Conservation (phyloP, 1,140 invertebrate species). For the Apis dorsata region DNA sequence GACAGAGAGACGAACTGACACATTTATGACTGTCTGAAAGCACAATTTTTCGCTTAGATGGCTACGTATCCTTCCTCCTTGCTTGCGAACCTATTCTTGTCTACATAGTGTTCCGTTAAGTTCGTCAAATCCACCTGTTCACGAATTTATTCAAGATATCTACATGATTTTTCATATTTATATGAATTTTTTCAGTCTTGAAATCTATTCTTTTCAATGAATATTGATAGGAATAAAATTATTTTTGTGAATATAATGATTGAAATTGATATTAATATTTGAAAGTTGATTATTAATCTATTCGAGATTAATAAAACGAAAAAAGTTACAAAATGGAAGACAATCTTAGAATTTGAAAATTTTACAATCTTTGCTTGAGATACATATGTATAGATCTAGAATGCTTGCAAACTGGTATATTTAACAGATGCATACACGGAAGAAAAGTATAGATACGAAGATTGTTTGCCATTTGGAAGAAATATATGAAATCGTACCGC, state of each 20-base stretch:
- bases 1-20: conserved; percentile 13
- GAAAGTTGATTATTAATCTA: too few species aligned
- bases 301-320: too few species aligned
- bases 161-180: too few species aligned
- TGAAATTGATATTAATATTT: too few species aligned
- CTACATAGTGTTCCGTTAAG: not conserved
- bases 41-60: conserved; percentile 19
- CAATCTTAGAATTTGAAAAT: too few species aligned
- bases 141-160: not conserved
- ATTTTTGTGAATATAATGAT: too few species aligned
- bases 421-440: not conserved
- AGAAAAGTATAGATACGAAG: not conserved
- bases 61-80: not conserved
- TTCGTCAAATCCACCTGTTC: not conserved
- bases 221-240: too few species aligned
- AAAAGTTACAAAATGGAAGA: too few species aligned
- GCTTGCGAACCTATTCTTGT: not conserved
- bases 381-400: not conserved
- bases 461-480: not conserved
- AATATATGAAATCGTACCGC: not conserved
- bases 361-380: not conserved
- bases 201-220: too few species aligned
- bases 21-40: conserved; percentile 19
- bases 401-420: not conserved
- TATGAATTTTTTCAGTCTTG: too few species aligned